Evolutionary conservation across 2,113 vertebrate species (phyloP).

Genomic region (Heterotis niloticus): DNA sequence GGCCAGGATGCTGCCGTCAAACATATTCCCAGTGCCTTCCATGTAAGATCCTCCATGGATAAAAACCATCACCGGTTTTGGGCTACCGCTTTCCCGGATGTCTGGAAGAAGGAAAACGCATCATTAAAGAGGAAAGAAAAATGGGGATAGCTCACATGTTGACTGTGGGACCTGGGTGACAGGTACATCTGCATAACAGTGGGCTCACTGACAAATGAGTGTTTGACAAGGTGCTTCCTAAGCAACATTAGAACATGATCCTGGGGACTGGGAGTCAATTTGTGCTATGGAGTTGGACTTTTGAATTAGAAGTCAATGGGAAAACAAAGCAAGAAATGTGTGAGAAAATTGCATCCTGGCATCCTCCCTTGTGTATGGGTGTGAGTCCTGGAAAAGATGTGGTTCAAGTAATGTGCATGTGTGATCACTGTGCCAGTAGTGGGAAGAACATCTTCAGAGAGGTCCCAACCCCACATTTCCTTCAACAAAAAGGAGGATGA

Average conservation of each 20-base stretch:
- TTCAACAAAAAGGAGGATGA: background rate
- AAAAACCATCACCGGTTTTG: conserved; percentile 99
- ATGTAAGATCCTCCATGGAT: conserved; percentile 98
- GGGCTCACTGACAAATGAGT: conserved; percentile 38
- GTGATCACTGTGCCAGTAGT: too few species aligned
- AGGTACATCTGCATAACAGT: conserved; percentile 47
- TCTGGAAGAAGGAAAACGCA: conserved; percentile 73
- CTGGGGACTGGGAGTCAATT: conserved; percentile 33
- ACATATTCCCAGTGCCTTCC: conserved; percentile 99
- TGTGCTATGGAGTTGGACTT: background rate
- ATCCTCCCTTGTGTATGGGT: background rate
- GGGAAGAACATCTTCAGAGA: background rate
- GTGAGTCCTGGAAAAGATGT: background rate
- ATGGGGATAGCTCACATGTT: conserved; percentile 41
- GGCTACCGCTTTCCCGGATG: conserved; percentile 98
- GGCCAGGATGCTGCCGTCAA: conserved; percentile 98
- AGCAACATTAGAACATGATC: conserved; percentile 46
- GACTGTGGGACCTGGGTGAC: conserved; percentile 41
- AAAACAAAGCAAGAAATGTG: background rate
- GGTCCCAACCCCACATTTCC: background rate
- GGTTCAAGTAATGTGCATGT: too few species aligned
- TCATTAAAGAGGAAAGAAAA: conserved; percentile 62
- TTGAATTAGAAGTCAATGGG: background rate
- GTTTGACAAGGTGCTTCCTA: conserved; percentile 52
- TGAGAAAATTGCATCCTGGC: background rate